These are phyloP conservation scores for Lophius americanus DNA, from an alignment of 2,797 vertebrate species.

Conservation along the genomic window DNA sequence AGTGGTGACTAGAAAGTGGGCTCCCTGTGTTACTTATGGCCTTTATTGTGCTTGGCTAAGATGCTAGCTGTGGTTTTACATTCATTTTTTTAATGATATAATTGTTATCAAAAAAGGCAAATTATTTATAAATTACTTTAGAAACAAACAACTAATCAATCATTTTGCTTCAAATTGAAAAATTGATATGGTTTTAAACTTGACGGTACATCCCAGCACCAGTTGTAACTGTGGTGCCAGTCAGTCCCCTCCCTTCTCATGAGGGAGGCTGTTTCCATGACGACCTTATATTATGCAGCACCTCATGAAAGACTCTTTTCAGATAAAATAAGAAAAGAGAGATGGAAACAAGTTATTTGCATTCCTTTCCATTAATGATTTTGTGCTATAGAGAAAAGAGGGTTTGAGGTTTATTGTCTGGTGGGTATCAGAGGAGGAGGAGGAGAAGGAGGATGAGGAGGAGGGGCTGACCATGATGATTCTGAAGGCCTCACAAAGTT, in stretches of 20 bases:
- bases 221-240: constrained; percentile 39
- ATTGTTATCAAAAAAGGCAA: background rate
- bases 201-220: constrained; percentile 48
- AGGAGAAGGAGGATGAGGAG: background rate
- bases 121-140: background rate
- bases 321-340: constrained; percentile 51
- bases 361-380: constrained; percentile 73
- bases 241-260: constrained; percentile 56
- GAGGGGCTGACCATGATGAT: constrained; percentile 1
- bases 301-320: constrained; percentile 75
- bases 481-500: constrained; percentile 45
- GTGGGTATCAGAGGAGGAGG: background rate
- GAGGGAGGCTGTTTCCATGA: constrained; percentile 67
- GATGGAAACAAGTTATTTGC: constrained; percentile 74
- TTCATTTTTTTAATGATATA: too few relatives aligned
- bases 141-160: too few relatives aligned
- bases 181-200: background rate
- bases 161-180: too few relatives aligned
- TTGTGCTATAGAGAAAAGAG: constrained; percentile 47
- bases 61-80: too few relatives aligned
- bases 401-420: constrained; percentile 53
- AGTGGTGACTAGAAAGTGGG: too few relatives aligned
- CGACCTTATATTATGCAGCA: constrained; percentile 73
- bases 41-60: too few relatives aligned
- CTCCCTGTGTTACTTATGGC: too few relatives aligned